Evolutionary conservation across 1,140 invertebrate genomes (phyloP).

Genomic region (Ceratina australensis): DNA sequence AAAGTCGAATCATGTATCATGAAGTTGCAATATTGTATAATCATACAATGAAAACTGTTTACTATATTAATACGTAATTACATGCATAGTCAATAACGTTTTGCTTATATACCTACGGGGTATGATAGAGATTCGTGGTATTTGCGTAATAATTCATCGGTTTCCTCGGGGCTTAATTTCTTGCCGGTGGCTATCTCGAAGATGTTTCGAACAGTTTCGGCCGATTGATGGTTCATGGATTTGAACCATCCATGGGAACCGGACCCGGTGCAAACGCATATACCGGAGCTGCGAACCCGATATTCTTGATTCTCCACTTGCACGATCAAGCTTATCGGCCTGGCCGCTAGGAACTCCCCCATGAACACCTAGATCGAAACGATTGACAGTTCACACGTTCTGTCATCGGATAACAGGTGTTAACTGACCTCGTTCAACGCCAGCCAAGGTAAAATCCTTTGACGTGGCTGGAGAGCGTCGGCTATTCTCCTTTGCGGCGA

Average conservation of each 20-base stretch:
- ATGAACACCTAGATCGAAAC: slow-evolving; percentile 88
- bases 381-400: neutral
- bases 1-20: no score
- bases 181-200: slow-evolving; percentile 44
- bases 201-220: slow-evolving; percentile 44
- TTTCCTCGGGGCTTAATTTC: slow-evolving; percentile 30
- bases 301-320: slow-evolving; percentile 84
- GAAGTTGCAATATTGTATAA: no score
- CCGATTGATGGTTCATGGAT: slow-evolving; percentile 86
- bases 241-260: slow-evolving; percentile 96
- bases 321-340: slow-evolving; percentile 92
- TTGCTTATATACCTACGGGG: slow-evolving; percentile 34
- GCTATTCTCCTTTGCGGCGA: slow-evolving; percentile 53
- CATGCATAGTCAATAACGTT: neutral
- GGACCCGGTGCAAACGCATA: slow-evolving; percentile 96
- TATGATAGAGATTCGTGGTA: slow-evolving; percentile 46
- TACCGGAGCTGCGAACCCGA: slow-evolving; percentile 94
- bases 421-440: slow-evolving; percentile 87
- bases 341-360: slow-evolving; percentile 94
- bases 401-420: no score
- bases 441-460: slow-evolving; percentile 81
- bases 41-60: no score
- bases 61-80: no score
- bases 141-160: slow-evolving; percentile 37
- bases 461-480: slow-evolving; percentile 43